phyloP scores from a whole-genome alignment of 2,888 invertebrate genomes.

The Ectropis crepuscularia region DNA sequence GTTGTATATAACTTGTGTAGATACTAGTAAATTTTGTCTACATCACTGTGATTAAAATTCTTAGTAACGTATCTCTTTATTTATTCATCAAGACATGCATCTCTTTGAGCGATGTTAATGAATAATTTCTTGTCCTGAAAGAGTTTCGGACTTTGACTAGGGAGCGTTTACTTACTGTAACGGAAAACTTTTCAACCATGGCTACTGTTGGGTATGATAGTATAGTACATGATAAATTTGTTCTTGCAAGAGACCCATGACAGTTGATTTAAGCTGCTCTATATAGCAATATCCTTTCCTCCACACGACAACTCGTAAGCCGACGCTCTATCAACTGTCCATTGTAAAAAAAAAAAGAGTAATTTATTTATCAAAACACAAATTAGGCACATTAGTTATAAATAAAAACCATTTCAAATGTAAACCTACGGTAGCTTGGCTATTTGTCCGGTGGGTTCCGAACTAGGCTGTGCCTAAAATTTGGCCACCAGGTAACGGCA shows the following conservation, averaged over 20 bases:
- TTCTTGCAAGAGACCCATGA: neutral
- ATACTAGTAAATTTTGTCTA: too few relatives aligned
- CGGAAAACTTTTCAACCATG: constrained; percentile 6
- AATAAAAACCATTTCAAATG: too few relatives aligned
- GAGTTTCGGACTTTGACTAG: constrained; percentile 58
- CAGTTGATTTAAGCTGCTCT: too few relatives aligned
- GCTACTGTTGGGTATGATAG: neutral
- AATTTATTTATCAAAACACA: neutral
- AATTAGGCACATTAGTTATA: too few relatives aligned
- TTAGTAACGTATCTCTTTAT: constrained; percentile 9
- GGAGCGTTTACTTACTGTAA: constrained; percentile 37
- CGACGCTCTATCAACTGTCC: neutral
- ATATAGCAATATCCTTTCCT: too few relatives aligned
- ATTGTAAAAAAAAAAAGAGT: neutral
- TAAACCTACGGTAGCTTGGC: too few relatives aligned
- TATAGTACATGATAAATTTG: neutral
- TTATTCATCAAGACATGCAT: constrained; percentile 7
- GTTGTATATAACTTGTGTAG: too few relatives aligned
- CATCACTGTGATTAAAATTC: too few relatives aligned
- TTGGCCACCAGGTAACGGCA: too few relatives aligned
- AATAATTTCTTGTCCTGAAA: constrained; percentile 63
- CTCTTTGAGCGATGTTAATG: constrained; percentile 53
- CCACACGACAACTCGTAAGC: too few relatives aligned
- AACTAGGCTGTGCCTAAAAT: too few relatives aligned
- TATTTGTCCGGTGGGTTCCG: too few relatives aligned